These are phyloP conservation scores for Drosophila lacertosa DNA, from an alignment of 1,140 invertebrate genomes.

Conservation along the genomic window DNA sequence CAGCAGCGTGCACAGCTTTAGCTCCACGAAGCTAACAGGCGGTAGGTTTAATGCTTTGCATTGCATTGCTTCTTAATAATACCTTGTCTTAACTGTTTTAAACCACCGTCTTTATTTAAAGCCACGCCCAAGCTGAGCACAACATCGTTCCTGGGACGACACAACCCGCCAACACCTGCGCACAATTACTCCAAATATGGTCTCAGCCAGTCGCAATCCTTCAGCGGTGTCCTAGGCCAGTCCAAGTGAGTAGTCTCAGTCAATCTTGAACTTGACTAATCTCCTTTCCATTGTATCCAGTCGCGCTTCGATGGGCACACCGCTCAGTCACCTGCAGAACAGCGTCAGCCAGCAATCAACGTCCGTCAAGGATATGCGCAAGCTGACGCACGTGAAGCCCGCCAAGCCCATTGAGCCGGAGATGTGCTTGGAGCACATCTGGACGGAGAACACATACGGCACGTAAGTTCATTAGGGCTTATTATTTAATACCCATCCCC, in stretches of 20 bases:
- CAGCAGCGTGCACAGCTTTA: constrained; percentile 47
- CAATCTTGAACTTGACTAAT: neutral
- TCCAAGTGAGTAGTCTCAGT: constrained; percentile 65
- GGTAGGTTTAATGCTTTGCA: constrained; percentile 26
- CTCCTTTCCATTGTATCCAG: no score
- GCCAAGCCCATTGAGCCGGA: constrained; percentile 91
- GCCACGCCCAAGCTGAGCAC: constrained; percentile 37
- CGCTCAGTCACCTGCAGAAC: constrained; percentile 72
- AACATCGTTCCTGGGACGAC: constrained; percentile 49
- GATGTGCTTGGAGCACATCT: constrained; percentile 94
- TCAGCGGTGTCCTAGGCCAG: constrained; percentile 68
- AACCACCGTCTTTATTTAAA: constrained; percentile 7
- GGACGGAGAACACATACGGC: constrained; percentile 90
- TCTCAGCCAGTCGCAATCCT: constrained; percentile 72
- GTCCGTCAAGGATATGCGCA: constrained; percentile 79
- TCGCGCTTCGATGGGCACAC: constrained; percentile 62
- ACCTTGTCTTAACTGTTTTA: neutral
- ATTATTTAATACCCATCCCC: no score
- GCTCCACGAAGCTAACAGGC: constrained; percentile 47
- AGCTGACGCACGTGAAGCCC: constrained; percentile 79
- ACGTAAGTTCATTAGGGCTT: constrained; percentile 67
- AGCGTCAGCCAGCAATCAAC: constrained; percentile 67
- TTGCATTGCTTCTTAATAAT: constrained; percentile 5
- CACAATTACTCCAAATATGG: constrained; percentile 61
- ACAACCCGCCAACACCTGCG: constrained; percentile 17